Evolutionary conservation across 2,888 invertebrate species (phyloP).

Genomic region (Mythimna vitellina): DNA sequence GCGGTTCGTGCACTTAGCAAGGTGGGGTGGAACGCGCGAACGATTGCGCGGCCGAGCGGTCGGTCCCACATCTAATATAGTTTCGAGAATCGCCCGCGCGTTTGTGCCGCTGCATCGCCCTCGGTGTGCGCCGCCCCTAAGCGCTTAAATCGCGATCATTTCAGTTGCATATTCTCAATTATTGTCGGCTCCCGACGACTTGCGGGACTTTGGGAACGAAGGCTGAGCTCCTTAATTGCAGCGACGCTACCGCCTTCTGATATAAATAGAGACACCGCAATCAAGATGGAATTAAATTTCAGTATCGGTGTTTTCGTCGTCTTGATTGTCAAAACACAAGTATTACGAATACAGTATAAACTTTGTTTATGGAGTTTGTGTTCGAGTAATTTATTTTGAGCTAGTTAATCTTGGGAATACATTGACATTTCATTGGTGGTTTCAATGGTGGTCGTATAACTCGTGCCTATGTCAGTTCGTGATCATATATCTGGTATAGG

Average conservation of each 20-base stretch:
- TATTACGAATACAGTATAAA: conserved; percentile 41
- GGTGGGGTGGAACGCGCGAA: not conserved
- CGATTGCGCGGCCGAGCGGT: conserved; percentile 3
- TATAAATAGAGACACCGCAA: conserved; percentile 66
- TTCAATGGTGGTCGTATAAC: too few relatives aligned
- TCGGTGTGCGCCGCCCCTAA: conserved; percentile 47
- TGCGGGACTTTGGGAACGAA: conserved; percentile 63
- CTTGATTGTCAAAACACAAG: conserved; percentile 56
- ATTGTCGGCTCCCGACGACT: conserved; percentile 64
- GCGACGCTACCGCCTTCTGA: conserved; percentile 59
- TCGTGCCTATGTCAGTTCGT: too few relatives aligned
- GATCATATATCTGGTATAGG: too few relatives aligned
- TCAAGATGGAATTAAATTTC: conserved; percentile 64
- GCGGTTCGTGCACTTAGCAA: conserved; percentile 39
- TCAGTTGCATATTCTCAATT: conserved; percentile 69
- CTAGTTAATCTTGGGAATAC: conserved; percentile 24
- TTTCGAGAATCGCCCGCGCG: conserved; percentile 4
- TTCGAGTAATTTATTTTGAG: conserved; percentile 46
- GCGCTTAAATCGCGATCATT: conserved; percentile 65
- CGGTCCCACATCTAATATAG: conserved; percentile 8
- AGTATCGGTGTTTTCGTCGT: conserved; percentile 58
- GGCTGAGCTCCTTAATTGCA: conserved; percentile 66
- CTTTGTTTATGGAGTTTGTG: conserved; percentile 46
- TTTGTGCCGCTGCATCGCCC: conserved; percentile 22
- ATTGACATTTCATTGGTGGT: conserved; percentile 17